Evolutionary conservation across 1,140 invertebrate species (phyloP), one percentile per base, ranked within the genome.

Genomic region (Gryllus bimaculatus): DNA sequence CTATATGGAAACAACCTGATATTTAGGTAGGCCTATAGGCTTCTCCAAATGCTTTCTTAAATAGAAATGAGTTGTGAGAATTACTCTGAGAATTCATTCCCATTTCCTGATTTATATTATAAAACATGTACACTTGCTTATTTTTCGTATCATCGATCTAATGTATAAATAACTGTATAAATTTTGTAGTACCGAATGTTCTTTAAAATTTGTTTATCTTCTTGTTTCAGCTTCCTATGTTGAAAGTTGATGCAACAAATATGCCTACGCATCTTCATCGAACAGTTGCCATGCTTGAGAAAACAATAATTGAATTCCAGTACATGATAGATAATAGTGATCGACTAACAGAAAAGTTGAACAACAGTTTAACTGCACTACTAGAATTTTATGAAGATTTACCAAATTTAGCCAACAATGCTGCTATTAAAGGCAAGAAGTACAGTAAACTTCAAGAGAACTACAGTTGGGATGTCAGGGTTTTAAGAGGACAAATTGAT

Each of bases 391-490:
- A 89, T 82, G 86, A 88, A 81, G 87, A 88, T 49, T 82, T 90
- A 77, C 84, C 86, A 75, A 84, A 83, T 73, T 80, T 87, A 12
- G 83, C 85, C 21, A 88, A 88, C 8, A 83, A 90, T 8, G 83
- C 85, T 39, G 88, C 88, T 8, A 83, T 90, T 7, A 87, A 87
- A 79, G 88, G 88, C 26, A 88, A 89, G 81, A 90, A 90, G 82
- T 83, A 85, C 8, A 85, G 83, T 39, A 80, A 83, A 21, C 85
- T 86, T 8, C 81, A 82, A 54, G 89, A 90, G 80, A 90, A 89
- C 81, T 90, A 88, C 84, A 87, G 88, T 8, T 90, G 89, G 89
- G 90, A 90, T 83, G 85, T 89, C 26, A 83, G 89, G 21, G 85
- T 90, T 21, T 82, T 90, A 21, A 87, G 88, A 80, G 88, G 88